A percentile compares a stretch with the other conserved stretches of the same genome.
Conservation (phyloP, 2,888 invertebrate genomes). For the Perdita meconis region DNA sequence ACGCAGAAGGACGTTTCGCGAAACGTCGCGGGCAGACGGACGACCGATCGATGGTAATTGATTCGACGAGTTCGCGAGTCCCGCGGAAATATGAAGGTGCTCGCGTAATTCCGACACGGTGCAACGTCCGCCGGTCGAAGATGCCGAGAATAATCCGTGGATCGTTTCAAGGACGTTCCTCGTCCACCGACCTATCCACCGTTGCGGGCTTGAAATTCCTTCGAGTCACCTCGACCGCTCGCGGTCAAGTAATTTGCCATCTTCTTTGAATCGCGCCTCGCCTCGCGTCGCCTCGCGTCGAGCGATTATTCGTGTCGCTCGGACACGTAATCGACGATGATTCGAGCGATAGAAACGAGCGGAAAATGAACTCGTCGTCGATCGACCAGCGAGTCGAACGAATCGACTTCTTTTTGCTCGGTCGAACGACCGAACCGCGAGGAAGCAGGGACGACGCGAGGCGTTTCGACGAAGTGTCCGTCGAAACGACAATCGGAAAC, state of each 20-base stretch:
- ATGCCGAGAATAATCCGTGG: constrained; percentile 44
- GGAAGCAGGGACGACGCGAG: not conserved
- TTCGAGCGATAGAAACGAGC: constrained; percentile 26
- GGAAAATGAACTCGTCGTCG: constrained; percentile 20
- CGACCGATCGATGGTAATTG: too few relatives aligned
- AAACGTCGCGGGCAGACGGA: too few relatives aligned
- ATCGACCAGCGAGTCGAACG: constrained; percentile 1
- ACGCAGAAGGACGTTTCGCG: too few relatives aligned
- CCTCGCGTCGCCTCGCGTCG: constrained; percentile 24
- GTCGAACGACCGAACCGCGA: too few relatives aligned
- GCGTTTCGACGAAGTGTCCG: too few relatives aligned
- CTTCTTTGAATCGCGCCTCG: constrained; percentile 49
- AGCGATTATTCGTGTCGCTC: constrained; percentile 53
- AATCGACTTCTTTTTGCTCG: not conserved
- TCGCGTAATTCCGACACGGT: constrained; percentile 9
- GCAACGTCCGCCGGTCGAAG: constrained; percentile 13
- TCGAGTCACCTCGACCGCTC: constrained; percentile 66
- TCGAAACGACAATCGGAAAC: constrained; percentile 32
- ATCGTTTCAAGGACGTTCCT: constrained; percentile 58
- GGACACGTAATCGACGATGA: constrained; percentile 19
- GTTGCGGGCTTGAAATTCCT: constrained; percentile 66
- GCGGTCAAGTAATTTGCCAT: constrained; percentile 70
- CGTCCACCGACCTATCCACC: constrained; percentile 51
- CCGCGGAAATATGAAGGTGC: not conserved
- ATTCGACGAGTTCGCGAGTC: not conserved